These are phyloP conservation scores for Cirrhinus mrigala DNA, from an alignment of 2,797 vertebrate genomes.

Conservation along the genomic window DNA sequence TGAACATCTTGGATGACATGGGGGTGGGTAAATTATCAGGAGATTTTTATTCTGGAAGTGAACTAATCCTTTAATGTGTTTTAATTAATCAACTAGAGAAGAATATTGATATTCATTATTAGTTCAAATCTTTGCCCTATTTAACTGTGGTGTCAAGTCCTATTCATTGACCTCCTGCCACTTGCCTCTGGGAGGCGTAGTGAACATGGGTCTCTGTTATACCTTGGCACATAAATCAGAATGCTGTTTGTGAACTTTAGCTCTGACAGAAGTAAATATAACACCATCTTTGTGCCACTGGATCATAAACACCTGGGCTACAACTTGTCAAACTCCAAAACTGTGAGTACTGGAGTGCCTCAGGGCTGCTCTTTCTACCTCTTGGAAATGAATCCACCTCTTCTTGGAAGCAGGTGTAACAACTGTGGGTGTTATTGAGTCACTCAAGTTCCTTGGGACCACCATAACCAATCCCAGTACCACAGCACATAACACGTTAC, in stretches of 20 bases:
- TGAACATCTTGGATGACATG: too few species aligned
- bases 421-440: neutral
- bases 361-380: neutral
- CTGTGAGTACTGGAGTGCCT: neutral
- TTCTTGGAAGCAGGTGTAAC: slow-evolving; percentile 16
- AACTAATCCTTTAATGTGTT: neutral
- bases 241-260: slow-evolving; percentile 1
- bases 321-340: neutral
- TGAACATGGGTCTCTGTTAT: neutral
- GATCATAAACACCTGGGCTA: neutral
- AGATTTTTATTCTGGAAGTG: too few species aligned
- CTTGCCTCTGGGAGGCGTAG: neutral
- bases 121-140: neutral
- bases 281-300: neutral
- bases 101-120: neutral
- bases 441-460: neutral
- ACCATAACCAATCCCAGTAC: neutral
- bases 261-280: neutral
- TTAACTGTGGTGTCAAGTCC: neutral
- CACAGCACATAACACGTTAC: too few species aligned
- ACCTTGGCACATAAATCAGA: neutral
- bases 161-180: neutral
- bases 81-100: neutral
- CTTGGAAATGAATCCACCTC: slow-evolving; percentile 9
- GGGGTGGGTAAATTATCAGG: too few species aligned